Evolutionary conservation across 2,113 vertebrate genomes (phyloP).

Genomic region (Clarias batrachus): DNA sequence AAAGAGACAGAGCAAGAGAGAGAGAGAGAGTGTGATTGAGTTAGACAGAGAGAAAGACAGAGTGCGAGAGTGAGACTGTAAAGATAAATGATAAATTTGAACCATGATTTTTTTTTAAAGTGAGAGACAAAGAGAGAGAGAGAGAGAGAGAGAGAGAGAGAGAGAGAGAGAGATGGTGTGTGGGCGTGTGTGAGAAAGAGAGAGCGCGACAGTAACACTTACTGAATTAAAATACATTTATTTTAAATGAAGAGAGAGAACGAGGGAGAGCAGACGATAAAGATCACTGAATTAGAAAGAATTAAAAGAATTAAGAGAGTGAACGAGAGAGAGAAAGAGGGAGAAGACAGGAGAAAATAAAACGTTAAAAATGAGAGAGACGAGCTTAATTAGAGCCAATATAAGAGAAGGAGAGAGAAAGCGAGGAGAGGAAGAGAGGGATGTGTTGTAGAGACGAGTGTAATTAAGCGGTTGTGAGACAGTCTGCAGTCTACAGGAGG

Average conservation of each 20-base stretch:
- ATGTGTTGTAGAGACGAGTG: conserved; percentile 33
- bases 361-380: not conserved
- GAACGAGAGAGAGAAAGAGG: not conserved
- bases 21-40: not conserved
- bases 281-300: not conserved
- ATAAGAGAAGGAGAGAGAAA: not conserved
- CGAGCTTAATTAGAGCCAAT: conserved; percentile 20
- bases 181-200: conserved; percentile 7
- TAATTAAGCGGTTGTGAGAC: conserved; percentile 47
- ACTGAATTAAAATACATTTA: not conserved
- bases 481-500: conserved; percentile 45
- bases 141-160: conserved; percentile 11
- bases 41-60: not conserved
- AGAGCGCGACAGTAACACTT: not conserved
- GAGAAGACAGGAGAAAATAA: not conserved
- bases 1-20: not conserved
- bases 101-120: no score
- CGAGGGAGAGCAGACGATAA: not conserved
- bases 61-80: no score
- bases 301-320: not conserved
- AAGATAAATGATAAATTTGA: no score
- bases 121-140: not conserved
- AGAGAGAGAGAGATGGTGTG: no score
- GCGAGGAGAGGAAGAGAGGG: not conserved
- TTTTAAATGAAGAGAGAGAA: not conserved